Base-by-base conservation (phyloP, 2,797 vertebrate species). In the Thamnophis elegans region DNA sequence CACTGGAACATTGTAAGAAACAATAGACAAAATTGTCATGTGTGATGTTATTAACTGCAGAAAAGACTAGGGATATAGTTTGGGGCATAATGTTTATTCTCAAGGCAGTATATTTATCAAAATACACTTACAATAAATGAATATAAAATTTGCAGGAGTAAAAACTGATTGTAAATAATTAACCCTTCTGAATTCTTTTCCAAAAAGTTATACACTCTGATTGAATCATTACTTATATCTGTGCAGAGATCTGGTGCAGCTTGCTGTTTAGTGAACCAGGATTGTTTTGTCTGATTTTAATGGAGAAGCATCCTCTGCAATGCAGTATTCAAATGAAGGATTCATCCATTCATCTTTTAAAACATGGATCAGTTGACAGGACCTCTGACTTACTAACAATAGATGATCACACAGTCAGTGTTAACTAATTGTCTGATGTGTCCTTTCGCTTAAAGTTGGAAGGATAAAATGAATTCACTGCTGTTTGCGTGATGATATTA, bases 41-140 rank as follows among this genome's bases (percentile, higher is more conserved):
- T 73, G 86, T 22, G 59, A n/a, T 3, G 0, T 60, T 91, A 93
- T n/a, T 90, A 89, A 88, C 56, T 93, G 92, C 65, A 92, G 47
- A 93, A 89, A 94, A 68, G 92, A 58, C 60, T 92, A 85, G 93
- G 93, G 91, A 82, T 59, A 93, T 87, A 87, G 65, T 56, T 47
- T 82, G 73, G 20, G 73, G 36, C 36, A 47, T 82, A 82, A 82
- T 47, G 20, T 47, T 82, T 82, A 82, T 82, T 82, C 47, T 95
- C 94, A 88, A 92, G n/a, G 25, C 47, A 89, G 47, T 20, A 55
- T 94, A 10, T 4, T 86, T 94, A 94, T 92, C 94, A 90, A 10
- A 0, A 53, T 88, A 92, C 93, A 94, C 94, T 95, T 95, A 68
- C 93, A 90, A 94, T 90, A 94, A 96, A 94, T 93, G 91, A 88